phyloP scores from a whole-genome alignment of 2,797 vertebrate genomes.

The Bucorvus abyssinicus region DNA sequence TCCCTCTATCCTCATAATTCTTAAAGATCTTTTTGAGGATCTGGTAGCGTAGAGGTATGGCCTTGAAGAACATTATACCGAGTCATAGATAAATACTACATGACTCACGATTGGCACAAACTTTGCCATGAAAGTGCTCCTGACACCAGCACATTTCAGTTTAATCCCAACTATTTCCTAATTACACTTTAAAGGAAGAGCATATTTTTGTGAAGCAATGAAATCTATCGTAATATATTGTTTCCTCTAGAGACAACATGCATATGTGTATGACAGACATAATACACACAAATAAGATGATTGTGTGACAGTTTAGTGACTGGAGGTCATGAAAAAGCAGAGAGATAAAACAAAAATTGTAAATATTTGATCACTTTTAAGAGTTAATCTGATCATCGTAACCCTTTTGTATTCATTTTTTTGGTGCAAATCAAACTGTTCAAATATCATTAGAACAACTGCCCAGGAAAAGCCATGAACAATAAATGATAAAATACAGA shows the following conservation, averaged over 20 bases:
- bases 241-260: background rate
- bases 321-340: background rate
- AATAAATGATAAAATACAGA: background rate
- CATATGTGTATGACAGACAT: background rate
- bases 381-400: background rate
- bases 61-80: background rate
- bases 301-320: background rate
- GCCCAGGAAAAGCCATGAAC: background rate
- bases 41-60: background rate
- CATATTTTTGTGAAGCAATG: background rate
- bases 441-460: background rate
- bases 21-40: background rate
- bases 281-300: background rate
- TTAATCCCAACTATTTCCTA: background rate
- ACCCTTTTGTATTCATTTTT: background rate
- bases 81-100: background rate
- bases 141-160: background rate
- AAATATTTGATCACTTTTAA: background rate
- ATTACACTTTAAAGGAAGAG: background rate
- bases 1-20: background rate
- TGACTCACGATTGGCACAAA: accelerated
- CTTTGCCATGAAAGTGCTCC: background rate
- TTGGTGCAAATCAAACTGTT: background rate
- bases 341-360: background rate
- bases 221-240: background rate